These are phyloP conservation scores for Ciconia stormi DNA, from an alignment of 2,113 vertebrate species.

Conservation along the genomic window DNA sequence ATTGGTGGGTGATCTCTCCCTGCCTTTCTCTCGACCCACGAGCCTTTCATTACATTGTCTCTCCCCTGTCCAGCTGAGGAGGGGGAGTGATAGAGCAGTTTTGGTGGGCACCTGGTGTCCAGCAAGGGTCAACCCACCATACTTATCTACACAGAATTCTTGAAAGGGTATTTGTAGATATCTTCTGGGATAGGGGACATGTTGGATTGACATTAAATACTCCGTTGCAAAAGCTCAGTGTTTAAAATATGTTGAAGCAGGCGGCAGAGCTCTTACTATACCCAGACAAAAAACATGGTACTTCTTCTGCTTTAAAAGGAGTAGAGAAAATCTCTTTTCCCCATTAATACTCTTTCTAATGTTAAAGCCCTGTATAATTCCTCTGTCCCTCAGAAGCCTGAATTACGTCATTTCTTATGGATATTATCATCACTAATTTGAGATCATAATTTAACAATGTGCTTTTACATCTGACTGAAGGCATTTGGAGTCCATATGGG, in stretches of 20 bases:
- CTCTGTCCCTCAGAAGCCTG: background rate
- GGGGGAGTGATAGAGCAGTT: no score
- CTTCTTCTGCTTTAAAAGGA: background rate
- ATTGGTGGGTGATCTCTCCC: no score
- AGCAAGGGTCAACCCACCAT: no score
- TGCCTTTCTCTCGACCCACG: no score
- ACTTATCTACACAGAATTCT: background rate
- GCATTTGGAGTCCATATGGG: constrained; percentile 38
- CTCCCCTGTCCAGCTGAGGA: no score
- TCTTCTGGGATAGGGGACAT: background rate
- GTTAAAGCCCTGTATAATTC: background rate
- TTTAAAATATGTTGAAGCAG: background rate
- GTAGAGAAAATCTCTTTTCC: background rate
- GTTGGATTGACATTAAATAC: background rate
- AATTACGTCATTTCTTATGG: background rate
- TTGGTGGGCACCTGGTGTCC: no score
- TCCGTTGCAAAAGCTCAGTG: background rate
- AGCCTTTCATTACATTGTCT: no score
- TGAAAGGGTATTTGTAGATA: background rate
- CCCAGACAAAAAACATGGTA: background rate
- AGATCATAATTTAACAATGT: constrained; percentile 17
- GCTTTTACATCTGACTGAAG: background rate
- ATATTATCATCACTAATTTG: constrained; percentile 31
- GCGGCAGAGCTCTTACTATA: background rate
- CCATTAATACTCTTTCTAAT: background rate